Conservation (phyloP, 92 coral and sea anemone genomes). For the Desmophyllum pertusum region DNA sequence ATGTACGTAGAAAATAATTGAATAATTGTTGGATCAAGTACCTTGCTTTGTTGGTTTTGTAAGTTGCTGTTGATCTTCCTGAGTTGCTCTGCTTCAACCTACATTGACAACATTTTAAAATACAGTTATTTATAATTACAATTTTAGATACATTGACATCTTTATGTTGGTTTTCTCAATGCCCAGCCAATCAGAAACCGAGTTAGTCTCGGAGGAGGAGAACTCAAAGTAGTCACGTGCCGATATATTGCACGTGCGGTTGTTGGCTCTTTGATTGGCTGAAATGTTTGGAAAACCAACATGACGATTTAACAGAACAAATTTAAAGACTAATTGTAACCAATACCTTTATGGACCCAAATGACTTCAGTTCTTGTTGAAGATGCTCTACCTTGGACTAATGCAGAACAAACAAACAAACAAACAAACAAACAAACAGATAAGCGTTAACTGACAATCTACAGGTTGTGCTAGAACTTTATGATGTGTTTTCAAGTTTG, state of each 20-base stretch:
- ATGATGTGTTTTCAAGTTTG: neutral
- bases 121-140: neutral
- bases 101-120: neutral
- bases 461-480: too few species aligned
- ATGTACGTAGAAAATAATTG: slow-evolving; percentile 46
- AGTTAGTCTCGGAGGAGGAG: neutral
- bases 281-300: neutral
- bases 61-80: slow-evolving; percentile 63
- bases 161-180: neutral
- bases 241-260: neutral
- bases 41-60: slow-evolving; percentile 85
- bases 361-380: slow-evolving; percentile 64
- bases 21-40: slow-evolving; percentile 24
- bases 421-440: too few species aligned
- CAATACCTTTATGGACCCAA: slow-evolving; percentile 68
- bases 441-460: too few species aligned
- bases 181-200: neutral
- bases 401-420: neutral
- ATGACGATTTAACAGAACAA: neutral
- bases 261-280: neutral
- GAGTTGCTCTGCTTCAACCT: slow-evolving; percentile 80
- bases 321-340: neutral
- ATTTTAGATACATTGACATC: too few species aligned
- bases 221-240: neutral
- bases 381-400: slow-evolving; percentile 89